Conservation (phyloP, 2,797 vertebrate species). For the Macropus fuliginosus region DNA sequence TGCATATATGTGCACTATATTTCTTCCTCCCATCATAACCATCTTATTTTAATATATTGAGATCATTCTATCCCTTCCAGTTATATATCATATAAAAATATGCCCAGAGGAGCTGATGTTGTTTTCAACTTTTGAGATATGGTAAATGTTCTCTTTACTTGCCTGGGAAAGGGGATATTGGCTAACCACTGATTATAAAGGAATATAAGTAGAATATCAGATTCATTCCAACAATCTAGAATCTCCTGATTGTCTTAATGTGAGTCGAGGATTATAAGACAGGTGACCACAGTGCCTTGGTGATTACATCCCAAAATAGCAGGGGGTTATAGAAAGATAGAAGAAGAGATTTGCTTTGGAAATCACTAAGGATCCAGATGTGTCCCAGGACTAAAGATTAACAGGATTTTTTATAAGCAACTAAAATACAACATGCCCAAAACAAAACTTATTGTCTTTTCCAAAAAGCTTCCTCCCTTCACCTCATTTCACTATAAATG, state of each 20-base stretch:
- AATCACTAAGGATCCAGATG: neutral
- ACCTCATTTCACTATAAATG: neutral
- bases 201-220: neutral
- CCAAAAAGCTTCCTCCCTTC: neutral
- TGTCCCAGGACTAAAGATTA: neutral
- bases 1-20: neutral
- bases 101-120: neutral
- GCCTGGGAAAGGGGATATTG: neutral
- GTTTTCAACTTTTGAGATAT: neutral
- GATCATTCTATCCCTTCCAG: neutral
- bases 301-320: neutral
- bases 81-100: neutral
- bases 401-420: neutral
- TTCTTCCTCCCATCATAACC: neutral
- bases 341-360: neutral
- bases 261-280: neutral
- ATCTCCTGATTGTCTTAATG: neutral
- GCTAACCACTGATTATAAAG: neutral
- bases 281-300: neutral
- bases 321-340: neutral
- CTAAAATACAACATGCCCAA: neutral
- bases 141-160: neutral
- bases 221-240: neutral
- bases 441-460: neutral
- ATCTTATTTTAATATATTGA: neutral